Conservation (phyloP, 2,113 vertebrate genomes). For the Megaptera novaeangliae region DNA sequence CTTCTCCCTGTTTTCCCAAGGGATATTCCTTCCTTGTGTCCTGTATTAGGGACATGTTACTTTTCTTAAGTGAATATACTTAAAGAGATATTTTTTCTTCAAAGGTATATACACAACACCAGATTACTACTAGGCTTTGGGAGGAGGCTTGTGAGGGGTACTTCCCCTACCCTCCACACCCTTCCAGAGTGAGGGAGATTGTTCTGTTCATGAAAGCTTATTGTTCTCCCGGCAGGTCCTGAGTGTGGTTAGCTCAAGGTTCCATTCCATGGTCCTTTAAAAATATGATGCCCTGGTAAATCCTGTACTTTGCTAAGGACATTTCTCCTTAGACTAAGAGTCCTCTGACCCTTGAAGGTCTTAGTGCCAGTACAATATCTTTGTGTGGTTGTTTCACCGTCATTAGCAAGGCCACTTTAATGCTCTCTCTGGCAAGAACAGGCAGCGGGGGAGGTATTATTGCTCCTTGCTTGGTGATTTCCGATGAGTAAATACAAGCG, state of each 20-base stretch:
- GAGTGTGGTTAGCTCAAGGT: background rate
- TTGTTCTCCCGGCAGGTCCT: background rate
- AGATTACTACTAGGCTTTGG: background rate
- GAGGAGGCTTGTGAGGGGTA: rapidly evolving
- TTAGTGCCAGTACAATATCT: background rate
- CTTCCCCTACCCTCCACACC: rapidly evolving
- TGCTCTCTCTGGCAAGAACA: background rate
- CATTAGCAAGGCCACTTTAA: background rate
- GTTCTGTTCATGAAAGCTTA: background rate
- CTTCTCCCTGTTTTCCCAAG: background rate
- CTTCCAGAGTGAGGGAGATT: background rate
- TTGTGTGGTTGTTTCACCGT: background rate
- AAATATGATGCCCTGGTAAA: background rate
- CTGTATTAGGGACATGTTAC: background rate
- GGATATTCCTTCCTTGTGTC: background rate
- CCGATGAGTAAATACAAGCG: background rate
- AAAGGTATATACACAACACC: background rate
- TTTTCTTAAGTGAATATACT: background rate
- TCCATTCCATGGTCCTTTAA: background rate
- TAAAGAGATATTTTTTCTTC: background rate
- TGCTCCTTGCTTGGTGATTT: background rate
- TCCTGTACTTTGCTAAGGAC: background rate
- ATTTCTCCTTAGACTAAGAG: background rate
- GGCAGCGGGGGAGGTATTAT: background rate
- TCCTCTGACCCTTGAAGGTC: background rate